A percentile compares a stretch with the other conserved stretches of the same genome.
These are phyloP conservation scores for Macropus fuliginosus DNA, from an alignment of 2,797 vertebrate genomes.

Conservation along the genomic window DNA sequence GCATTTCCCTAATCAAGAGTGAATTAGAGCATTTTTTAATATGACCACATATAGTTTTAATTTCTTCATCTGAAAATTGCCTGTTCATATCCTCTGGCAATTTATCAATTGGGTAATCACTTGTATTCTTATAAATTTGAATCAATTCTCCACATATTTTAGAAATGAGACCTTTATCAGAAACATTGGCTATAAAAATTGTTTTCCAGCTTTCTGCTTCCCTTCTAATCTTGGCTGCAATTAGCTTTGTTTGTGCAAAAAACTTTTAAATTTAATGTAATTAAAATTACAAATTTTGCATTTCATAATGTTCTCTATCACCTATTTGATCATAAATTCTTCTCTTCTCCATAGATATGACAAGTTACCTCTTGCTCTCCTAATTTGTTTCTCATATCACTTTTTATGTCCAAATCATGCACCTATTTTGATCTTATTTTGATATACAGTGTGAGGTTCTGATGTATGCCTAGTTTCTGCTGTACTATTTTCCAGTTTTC, in stretches of 20 bases:
- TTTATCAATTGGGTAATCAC: background rate
- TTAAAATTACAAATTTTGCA: background rate
- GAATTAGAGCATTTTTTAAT: background rate
- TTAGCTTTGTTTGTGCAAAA: background rate
- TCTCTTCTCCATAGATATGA: background rate
- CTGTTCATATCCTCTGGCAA: background rate
- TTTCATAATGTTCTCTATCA: background rate
- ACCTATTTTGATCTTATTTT: background rate
- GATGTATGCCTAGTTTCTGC: background rate
- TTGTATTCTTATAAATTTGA: background rate
- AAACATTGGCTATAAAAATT: too few relatives aligned
- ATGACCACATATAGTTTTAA: background rate
- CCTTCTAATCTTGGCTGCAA: background rate
- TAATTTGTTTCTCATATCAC: background rate
- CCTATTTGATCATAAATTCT: background rate
- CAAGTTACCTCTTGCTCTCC: background rate
- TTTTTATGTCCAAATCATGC: background rate
- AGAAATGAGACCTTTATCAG: too few relatives aligned
- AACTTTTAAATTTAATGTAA: background rate
- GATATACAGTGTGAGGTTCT: background rate
- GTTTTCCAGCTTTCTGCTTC: background rate
- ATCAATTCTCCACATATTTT: background rate
- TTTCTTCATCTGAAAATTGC: background rate
- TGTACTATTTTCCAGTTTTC: background rate
- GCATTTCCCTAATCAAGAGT: background rate